These are phyloP conservation scores for Spicauda simplicius DNA, from an alignment of 2,888 invertebrate species.

Conservation along the genomic window DNA sequence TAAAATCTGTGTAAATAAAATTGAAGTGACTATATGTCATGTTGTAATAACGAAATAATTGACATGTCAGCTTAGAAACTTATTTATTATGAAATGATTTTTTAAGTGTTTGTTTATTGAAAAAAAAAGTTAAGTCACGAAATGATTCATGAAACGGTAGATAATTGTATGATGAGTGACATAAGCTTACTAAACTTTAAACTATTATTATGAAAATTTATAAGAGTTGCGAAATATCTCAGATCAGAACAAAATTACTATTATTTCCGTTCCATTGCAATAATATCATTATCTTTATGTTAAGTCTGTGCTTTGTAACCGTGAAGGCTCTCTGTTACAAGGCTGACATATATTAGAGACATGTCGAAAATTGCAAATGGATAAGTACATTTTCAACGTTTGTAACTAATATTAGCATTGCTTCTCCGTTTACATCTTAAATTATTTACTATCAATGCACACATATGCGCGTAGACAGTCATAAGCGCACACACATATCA, in stretches of 20 bases:
- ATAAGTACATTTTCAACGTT: neutral
- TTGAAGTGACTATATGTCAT: neutral
- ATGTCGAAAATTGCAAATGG: constrained; percentile 1
- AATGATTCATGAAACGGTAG: too few relatives aligned
- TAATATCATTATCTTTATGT: neutral
- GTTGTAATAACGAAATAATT: too few relatives aligned
- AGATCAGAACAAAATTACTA: neutral
- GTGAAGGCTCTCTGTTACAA: constrained; percentile 3
- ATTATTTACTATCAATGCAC: neutral
- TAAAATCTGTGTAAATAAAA: neutral
- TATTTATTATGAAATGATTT: too few relatives aligned
- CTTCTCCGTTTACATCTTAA: neutral
- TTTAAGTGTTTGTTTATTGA: too few relatives aligned
- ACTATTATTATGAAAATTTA: too few relatives aligned
- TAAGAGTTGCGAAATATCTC: too few relatives aligned
- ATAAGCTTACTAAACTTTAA: too few relatives aligned
- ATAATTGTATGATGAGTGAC: too few relatives aligned
- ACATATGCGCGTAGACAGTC: neutral
- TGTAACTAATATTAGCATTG: neutral
- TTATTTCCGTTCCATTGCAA: neutral
- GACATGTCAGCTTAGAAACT: too few relatives aligned
- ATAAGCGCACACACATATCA: neutral
- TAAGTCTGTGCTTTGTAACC: neutral
- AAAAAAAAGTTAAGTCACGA: too few relatives aligned
- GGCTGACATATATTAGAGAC: constrained; percentile 1